A percentile compares a stretch with the other conserved stretches of the same genome.
Evolutionary conservation across 1,140 invertebrate genomes (phyloP).

Genomic region (Eurytemora carolleeae): DNA sequence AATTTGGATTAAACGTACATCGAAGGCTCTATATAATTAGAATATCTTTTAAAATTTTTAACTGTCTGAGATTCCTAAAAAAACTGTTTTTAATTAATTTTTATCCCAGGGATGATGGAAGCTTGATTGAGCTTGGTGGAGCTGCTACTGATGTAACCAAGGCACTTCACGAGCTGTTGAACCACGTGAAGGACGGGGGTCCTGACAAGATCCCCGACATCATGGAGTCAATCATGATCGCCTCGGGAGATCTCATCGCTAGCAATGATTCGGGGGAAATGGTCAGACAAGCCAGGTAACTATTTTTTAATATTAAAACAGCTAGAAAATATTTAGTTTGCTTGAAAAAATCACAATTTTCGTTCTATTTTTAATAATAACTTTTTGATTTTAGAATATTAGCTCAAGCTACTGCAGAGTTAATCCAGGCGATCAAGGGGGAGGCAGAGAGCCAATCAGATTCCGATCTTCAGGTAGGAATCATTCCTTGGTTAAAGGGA

Average conservation of each 20-base stretch:
- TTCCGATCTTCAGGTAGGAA: constrained; percentile 41
- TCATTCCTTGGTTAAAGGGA: too few relatives aligned
- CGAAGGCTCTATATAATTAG: too few relatives aligned
- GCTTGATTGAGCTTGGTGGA: constrained; percentile 50
- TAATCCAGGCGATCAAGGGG: constrained; percentile 79
- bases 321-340: too few relatives aligned
- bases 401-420: constrained; percentile 57
- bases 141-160: constrained; percentile 74
- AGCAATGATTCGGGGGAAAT: constrained; percentile 71
- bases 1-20: too few relatives aligned
- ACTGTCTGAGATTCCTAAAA: too few relatives aligned
- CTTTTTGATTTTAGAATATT: constrained; percentile 17
- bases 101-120: constrained; percentile 40
- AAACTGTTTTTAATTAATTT: too few relatives aligned
- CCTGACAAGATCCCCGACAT: constrained; percentile 31
- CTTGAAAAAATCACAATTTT: too few relatives aligned
- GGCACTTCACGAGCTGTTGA: constrained; percentile 69
- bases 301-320: too few relatives aligned
- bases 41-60: too few relatives aligned
- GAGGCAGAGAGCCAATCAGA: constrained; percentile 74
- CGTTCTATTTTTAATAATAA: constrained; percentile 33
- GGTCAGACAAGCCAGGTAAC: constrained; percentile 77
- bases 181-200: constrained; percentile 50
- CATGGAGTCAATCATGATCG: constrained; percentile 60
- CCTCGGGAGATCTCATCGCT: constrained; percentile 68